Base-by-base conservation (phyloP, 2,113 vertebrate genomes). In the Circaetus cinerascens region DNA sequence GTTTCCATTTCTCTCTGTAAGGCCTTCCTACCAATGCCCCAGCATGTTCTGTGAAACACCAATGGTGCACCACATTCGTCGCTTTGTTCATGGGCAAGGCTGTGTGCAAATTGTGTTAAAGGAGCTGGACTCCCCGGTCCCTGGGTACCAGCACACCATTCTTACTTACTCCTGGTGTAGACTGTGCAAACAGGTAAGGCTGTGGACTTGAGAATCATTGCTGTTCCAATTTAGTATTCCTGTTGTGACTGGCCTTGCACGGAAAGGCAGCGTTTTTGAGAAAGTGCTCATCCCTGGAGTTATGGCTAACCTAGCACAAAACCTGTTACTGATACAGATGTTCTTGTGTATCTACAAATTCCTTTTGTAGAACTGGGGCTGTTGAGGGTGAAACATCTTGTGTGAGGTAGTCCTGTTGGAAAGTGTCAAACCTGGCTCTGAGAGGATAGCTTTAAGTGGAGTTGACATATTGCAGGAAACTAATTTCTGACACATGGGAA, bases 91-190 rank as follows among this genome's bases (percentile, higher is more conserved):
- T 11, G 99, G 99, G 77, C 99, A 98, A 63, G 99, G 99, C 84
- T 99, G 99, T n/a, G 99, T 99, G 91, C 99, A 99, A 98, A 99
- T 99, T 41, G 99, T 99, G 51, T 75, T 99, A 43, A 99, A 99
- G 97, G 99, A 99, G 97, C 96, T 99, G 97, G 99, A 99, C 96
- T 99, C 99, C 10, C 99, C 99, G 0, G 99, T 99, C 29, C 99
- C 99, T 43, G 99, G 99, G 7, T 99, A 99, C 93, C 99, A 99
- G 78, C 99, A 99, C 98, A 99, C 99, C 6, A 99, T 99, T 71
- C 99, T 99, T 45, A 99, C 99, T 84, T 99, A 99, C 87, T 99
- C 99, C 91, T 99, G 99, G 99, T 99, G 99, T 92, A 99, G 99
- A 93, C 95, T 99, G 85, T 99, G 99, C 97, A 99, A 99, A 97